These are phyloP conservation scores for Idris sp. DNA, from an alignment of 1,140 invertebrate species.

Conservation along the genomic window DNA sequence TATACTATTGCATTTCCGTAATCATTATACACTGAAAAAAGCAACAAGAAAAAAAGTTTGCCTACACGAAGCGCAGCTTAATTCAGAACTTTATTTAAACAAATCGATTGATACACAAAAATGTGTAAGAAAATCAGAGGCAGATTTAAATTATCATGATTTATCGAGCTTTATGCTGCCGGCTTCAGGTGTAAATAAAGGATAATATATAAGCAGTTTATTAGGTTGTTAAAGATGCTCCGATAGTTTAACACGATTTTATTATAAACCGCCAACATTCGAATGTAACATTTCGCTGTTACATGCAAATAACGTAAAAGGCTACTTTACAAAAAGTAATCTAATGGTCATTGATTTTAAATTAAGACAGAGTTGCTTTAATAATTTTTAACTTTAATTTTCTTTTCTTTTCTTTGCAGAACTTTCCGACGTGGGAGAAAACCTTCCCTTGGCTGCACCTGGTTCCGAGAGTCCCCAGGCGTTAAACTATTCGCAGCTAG, in stretches of 20 bases:
- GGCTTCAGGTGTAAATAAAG: not conserved
- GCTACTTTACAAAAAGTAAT: not conserved
- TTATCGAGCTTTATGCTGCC: slow-evolving; percentile 1
- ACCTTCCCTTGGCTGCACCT: slow-evolving; percentile 80
- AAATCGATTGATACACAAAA: slow-evolving; percentile 25
- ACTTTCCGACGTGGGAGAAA: slow-evolving; percentile 82
- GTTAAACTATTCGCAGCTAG: slow-evolving; percentile 85
- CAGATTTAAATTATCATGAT: slow-evolving; percentile 18
- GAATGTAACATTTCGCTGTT: too few species aligned
- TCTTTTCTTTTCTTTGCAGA: slow-evolving; percentile 77
- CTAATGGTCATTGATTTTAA: not conserved
- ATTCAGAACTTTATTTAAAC: slow-evolving; percentile 34
- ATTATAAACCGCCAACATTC: too few species aligned
- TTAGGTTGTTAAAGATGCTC: not conserved
- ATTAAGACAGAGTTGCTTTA: too few species aligned
- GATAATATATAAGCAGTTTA: not conserved
- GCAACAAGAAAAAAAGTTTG: too few species aligned
- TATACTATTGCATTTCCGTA: slow-evolving; percentile 66
- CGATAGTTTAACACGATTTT: too few species aligned
- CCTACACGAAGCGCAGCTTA: too few species aligned
- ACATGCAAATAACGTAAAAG: too few species aligned
- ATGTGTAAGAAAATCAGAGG: not conserved
- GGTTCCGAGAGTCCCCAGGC: slow-evolving; percentile 82
- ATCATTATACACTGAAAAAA: slow-evolving; percentile 51
- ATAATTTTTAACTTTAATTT: too few species aligned